phyloP scores from a whole-genome alignment of 2,113 vertebrate species.

The Microcebus griseorufus region DNA sequence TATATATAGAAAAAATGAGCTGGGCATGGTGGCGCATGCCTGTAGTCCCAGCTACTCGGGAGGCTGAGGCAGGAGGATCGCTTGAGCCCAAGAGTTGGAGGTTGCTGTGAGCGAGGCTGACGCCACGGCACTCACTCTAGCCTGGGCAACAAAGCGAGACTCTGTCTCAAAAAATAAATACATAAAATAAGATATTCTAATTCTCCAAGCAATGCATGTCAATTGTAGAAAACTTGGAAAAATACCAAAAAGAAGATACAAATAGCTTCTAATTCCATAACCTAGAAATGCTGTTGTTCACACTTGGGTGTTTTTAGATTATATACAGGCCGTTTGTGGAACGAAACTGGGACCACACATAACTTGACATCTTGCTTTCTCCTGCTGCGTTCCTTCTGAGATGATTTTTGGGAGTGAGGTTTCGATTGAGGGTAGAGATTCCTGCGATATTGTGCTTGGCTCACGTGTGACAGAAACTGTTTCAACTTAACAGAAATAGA shows the following conservation, averaged over 20 bases:
- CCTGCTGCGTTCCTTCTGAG: background rate
- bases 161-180: no score
- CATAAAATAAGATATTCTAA: background rate
- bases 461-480: background rate
- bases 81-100: no score
- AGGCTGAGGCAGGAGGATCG: no score
- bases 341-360: background rate
- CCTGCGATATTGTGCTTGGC: constrained; percentile 50
- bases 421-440: constrained; percentile 8
- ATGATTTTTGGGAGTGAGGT: constrained; percentile 18
- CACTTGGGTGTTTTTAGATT: background rate
- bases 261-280: constrained; percentile 11
- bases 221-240: constrained; percentile 24
- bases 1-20: no score
- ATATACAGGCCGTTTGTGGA: background rate
- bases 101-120: no score
- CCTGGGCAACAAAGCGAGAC: no score
- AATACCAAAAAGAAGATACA: constrained; percentile 1
- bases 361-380: background rate
- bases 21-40: no score
- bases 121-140: no score
- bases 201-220: background rate
- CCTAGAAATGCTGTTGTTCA: background rate
- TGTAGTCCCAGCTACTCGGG: no score
- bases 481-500: constrained; percentile 64